phyloP scores from a whole-genome alignment of 2,797 vertebrate genomes.

The Enteromius trimaculatus region DNA sequence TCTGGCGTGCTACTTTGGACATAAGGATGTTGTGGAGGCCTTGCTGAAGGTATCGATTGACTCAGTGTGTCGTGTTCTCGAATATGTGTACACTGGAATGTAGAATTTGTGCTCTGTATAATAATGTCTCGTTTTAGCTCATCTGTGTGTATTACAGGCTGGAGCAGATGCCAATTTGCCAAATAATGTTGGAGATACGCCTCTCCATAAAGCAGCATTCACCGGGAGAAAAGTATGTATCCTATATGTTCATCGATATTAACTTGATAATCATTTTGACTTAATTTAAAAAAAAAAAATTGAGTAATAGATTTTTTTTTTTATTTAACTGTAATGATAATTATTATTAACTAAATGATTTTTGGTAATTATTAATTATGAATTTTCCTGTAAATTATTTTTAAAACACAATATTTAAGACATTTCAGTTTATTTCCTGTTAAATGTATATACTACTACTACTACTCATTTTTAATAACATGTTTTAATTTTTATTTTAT shows the following conservation, averaged over 20 bases:
- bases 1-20: constrained; percentile 96
- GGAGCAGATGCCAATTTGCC: constrained; percentile 90
- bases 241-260: not conserved
- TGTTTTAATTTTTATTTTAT: not conserved
- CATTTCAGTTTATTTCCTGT: not conserved
- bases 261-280: not conserved
- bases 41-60: constrained; percentile 83
- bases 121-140: not conserved
- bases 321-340: not conserved
- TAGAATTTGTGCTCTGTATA: not conserved
- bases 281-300: not conserved
- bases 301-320: too few species aligned
- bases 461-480: not conserved
- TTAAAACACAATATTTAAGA: not conserved
- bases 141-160: constrained; percentile 75
- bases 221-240: constrained; percentile 90
- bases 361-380: not conserved
- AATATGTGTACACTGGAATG: constrained; percentile 19
- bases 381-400: not conserved
- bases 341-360: too few species aligned
- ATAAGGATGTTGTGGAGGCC: constrained; percentile 88
- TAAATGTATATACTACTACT: not conserved
- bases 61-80: not conserved
- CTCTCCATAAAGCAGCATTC: constrained; percentile 94
- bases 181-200: constrained; percentile 93